A percentile compares a stretch with the other conserved stretches of the same genome.
phyloP scores from a whole-genome alignment of 2,113 vertebrate species.

The Oreamnos americanus region DNA sequence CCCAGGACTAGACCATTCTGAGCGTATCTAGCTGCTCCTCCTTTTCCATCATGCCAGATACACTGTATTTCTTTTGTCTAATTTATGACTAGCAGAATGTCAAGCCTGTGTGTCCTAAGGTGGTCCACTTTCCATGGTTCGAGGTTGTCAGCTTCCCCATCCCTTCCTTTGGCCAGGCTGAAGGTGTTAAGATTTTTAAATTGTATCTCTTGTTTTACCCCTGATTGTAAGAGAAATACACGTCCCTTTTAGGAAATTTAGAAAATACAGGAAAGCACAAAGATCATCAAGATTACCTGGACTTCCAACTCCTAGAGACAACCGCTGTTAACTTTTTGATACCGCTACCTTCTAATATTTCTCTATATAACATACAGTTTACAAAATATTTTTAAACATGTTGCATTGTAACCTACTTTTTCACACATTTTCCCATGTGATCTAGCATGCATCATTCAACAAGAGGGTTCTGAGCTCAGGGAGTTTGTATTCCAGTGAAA shows the following conservation, averaged over 20 bases:
- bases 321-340: background rate
- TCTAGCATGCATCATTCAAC: background rate
- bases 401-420: background rate
- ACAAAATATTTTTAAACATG: background rate
- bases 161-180: background rate
- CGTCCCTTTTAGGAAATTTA: background rate
- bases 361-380: background rate
- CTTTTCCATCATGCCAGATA: background rate
- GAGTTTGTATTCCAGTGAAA: background rate
- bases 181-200: background rate
- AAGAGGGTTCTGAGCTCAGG: background rate
- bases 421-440: background rate
- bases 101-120: background rate
- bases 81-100: no score
- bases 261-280: background rate
- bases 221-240: background rate
- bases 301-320: background rate
- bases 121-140: background rate
- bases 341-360: background rate
- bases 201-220: background rate
- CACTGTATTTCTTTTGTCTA: accelerated
- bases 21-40: accelerated
- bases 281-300: background rate
- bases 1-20: background rate
- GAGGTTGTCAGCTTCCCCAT: background rate